These are phyloP conservation scores for Crossocerus cetratus DNA, from an alignment of 2,888 invertebrate species.

Conservation along the genomic window DNA sequence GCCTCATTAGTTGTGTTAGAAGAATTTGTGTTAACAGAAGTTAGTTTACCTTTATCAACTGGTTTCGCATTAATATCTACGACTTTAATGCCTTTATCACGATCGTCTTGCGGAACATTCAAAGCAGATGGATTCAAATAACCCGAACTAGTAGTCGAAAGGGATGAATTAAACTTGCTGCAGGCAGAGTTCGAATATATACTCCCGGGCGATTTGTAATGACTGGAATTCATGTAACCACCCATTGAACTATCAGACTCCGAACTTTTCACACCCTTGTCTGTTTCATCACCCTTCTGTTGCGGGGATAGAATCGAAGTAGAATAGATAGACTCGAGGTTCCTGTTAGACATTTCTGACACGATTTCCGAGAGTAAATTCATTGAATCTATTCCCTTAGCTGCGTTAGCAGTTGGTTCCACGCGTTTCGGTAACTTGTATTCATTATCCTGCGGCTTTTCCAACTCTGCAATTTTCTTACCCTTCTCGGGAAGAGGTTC, in stretches of 20 bases:
- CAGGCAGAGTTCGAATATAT: slow-evolving; percentile 81
- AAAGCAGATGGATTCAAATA: slow-evolving; percentile 86
- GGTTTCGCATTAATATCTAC: slow-evolving; percentile 22
- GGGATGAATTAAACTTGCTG: slow-evolving; percentile 79
- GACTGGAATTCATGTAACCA: slow-evolving; percentile 81
- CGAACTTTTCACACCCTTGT: slow-evolving; percentile 59
- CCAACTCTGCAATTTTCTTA: slow-evolving; percentile 58
- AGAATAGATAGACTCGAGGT: slow-evolving; percentile 92
- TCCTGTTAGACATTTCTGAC: slow-evolving; percentile 90
- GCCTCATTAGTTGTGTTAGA: slow-evolving; percentile 64
- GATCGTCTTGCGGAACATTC: slow-evolving; percentile 79
- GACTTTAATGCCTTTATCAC: slow-evolving; percentile 41
- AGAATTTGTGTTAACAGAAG: slow-evolving; percentile 50
- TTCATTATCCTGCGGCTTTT: slow-evolving; percentile 68
- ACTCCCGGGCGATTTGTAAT: slow-evolving; percentile 80
- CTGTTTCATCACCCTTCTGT: slow-evolving; percentile 77
- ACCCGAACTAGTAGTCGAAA: slow-evolving; percentile 84
- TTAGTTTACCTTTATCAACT: slow-evolving; percentile 51
- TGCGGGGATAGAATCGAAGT: slow-evolving; percentile 84
- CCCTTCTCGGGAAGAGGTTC: slow-evolving; percentile 81
- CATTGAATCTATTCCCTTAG: slow-evolving; percentile 81
- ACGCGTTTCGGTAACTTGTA: slow-evolving; percentile 78
- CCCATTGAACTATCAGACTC: slow-evolving; percentile 73
- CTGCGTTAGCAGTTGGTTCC: slow-evolving; percentile 73
- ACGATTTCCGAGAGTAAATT: slow-evolving; percentile 92